Base-by-base conservation (phyloP, 2,113 vertebrate genomes). In the Pica pica region DNA sequence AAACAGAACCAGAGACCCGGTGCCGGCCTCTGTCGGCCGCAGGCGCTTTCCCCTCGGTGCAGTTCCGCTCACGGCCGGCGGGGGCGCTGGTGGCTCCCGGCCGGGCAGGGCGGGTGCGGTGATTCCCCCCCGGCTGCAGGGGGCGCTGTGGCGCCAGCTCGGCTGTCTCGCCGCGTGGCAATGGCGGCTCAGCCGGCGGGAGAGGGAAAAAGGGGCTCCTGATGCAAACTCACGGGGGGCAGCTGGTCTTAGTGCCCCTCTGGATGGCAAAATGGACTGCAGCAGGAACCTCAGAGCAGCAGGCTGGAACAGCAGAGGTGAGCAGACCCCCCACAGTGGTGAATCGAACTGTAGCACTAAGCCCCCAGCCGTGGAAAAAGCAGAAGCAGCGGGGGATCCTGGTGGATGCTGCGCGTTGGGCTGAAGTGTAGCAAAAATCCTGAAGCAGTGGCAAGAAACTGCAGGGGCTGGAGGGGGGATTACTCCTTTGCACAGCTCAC, bases 161-260 rank as follows among this genome's bases (percentile, higher is more conserved):
- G 1, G 31, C 16, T 8, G 6, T 27, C 31, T 47, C 44, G 2
- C 23, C 64, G 10, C 24, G 10, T 2, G 5, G 41, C 3, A 12
- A 44, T 33, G 63, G 30, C 7, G 21, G 4, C n/a, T 6, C 35
- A 30, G 37, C 27, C 13, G 4, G 31, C 4, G 1, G 12, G 44
- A 9, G 33, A 35, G 24, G 9, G 33, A 16, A 6, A 28, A 21
- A 68, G 19, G n/a, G n/a, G 47, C n/a, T 69, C 27, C 20, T 0
- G 20, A 47, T 39, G 35, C 46, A 22, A 22, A 9, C 47, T 39
- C 19, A 31, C 7, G 9, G 68, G 13, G 35, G 35, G 7, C 13
- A 50, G 67, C 47, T 3, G 6, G 10, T 6, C 19, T 20, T 3
- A 4, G 5, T 17, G 47, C 27, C 49, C 20, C 35, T 53, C 28